phyloP scores from a whole-genome alignment of 2,797 vertebrate genomes.

The Hapalemur alaotrensis region DNA sequence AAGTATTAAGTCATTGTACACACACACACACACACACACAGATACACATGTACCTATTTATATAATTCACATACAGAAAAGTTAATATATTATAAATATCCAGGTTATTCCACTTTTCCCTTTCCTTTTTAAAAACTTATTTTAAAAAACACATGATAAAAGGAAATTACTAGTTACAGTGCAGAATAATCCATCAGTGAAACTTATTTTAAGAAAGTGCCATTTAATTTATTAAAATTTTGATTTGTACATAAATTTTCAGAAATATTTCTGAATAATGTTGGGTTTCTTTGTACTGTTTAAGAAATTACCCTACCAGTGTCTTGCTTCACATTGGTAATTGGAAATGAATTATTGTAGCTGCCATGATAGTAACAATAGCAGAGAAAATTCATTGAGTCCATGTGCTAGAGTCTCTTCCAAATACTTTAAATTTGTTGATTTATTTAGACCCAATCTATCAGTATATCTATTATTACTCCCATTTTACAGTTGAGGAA shows the following conservation, averaged over 20 bases:
- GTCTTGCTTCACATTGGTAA: neutral
- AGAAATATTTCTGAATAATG: neutral
- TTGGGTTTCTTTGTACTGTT: neutral
- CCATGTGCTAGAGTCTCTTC: neutral
- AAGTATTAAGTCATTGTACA: neutral
- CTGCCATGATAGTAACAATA: neutral
- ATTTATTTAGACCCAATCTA: neutral
- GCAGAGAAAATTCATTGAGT: neutral
- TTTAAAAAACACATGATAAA: neutral
- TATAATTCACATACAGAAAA: neutral
- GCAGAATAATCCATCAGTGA: neutral
- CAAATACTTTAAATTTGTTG: neutral
- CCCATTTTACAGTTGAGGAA: conserved; percentile 4
- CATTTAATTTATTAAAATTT: conserved; percentile 17
- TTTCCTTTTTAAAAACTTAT: neutral
- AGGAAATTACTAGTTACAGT: neutral
- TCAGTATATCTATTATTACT: neutral
- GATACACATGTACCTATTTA: neutral
- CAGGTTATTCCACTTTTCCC: neutral
- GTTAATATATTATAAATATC: neutral
- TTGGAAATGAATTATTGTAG: neutral
- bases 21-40: neutral
- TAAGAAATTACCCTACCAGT: neutral
- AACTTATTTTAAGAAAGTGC: conserved; percentile 12
- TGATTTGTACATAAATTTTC: neutral